phyloP scores from a whole-genome alignment of 2,888 invertebrate genomes.

The Melangyna quadrimaculata region DNA sequence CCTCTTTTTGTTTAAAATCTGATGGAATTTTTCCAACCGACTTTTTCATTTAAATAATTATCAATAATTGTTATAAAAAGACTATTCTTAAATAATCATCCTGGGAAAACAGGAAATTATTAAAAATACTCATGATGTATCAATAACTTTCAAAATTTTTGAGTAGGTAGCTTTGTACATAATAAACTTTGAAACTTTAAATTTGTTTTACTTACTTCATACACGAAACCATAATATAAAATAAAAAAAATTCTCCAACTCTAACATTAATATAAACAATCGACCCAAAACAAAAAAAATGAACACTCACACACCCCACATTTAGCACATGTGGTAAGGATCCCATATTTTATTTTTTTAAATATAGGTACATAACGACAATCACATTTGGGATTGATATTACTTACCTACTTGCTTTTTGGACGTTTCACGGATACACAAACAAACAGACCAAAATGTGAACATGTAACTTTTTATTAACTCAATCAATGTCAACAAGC shows the following conservation, averaged over 20 bases:
- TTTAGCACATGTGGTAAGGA: neutral
- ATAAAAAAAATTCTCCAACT: neutral
- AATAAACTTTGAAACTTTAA: too few species aligned
- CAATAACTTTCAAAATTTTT: too few species aligned
- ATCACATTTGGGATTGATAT: neutral
- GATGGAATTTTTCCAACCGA: too few species aligned
- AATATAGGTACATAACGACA: neutral
- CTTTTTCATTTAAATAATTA: too few species aligned
- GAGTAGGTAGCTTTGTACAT: too few species aligned
- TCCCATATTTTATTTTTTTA: neutral
- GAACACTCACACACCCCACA: neutral
- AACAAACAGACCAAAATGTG: neutral
- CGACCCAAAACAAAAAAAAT: neutral
- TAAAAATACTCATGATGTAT: too few species aligned
- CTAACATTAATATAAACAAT: neutral
- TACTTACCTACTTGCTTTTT: neutral
- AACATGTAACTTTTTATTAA: slow-evolving; percentile 14
- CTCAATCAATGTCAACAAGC: slow-evolving; percentile 3
- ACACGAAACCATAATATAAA: too few species aligned
- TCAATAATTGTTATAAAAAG: too few species aligned
- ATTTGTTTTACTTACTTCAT: too few species aligned
- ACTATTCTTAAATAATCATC: too few species aligned
- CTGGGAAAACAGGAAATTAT: too few species aligned
- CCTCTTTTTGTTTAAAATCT: too few species aligned
- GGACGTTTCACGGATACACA: neutral